Base-by-base conservation (phyloP, 2,888 invertebrate species). In the Cylindroiulus punctatus region DNA sequence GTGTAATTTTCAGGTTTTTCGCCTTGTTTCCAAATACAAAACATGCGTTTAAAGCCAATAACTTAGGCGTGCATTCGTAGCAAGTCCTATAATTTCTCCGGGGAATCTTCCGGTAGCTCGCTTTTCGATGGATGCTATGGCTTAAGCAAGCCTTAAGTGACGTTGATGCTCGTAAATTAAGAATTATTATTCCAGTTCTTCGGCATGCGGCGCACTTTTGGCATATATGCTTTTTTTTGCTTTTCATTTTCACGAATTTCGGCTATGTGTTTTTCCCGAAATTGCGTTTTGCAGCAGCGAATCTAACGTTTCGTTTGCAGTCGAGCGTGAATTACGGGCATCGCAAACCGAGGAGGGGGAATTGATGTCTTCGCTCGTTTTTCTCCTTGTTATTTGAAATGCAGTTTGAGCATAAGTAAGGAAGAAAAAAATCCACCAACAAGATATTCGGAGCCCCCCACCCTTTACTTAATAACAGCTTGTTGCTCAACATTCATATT, bases 401-500 rank as follows among this genome's bases (percentile, higher is more conserved):
- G 65, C 65, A 65, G 5, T 65, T 44, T 44, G 44, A 44, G 44
- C 7, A 44, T 8, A 36, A 44, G 44, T 44, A 44, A 44, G 44
- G 26, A 26, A 7, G 26, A 65, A 26, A 65, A 65, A 65, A 65
- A 22, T 36, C 2, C 36, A 36, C 36, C 36, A 36, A 36, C 36
- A 26, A 65, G 65, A 26, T 65, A 65, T 65, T 8, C 65, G 65
- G 8, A 65, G 65, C 26, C 26, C 44, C 26, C 26, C 44, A 10
- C 52, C 65, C 26, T 65, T 65, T 26, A 65, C 65, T 65, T 65
- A 65, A 65, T 65, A 65, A 65, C 65, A 65, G 65, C 65, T 65
- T 65, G 65, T 65, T 65, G 65, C 65, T 65, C 65, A 65, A 65
- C 65, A 65, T 65, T 65, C 65, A 65, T 65, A 65, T 65, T 65